These are phyloP conservation scores for Hydrozoanthus gracilis DNA, from an alignment of 92 coral and sea anemone genomes.

Conservation along the genomic window DNA sequence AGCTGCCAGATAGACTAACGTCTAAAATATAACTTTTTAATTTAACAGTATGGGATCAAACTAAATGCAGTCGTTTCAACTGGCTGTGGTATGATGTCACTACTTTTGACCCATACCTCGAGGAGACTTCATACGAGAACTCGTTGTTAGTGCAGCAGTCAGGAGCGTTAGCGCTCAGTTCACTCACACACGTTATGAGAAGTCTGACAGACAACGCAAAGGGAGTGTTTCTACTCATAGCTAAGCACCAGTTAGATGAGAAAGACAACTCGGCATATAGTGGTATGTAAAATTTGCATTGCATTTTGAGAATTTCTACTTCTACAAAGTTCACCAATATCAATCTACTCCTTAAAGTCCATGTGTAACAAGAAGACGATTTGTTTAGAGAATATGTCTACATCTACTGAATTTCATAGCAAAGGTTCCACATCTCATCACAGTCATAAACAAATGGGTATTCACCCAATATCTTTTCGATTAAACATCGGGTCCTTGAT, in stretches of 20 bases:
- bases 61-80: constrained; percentile 89
- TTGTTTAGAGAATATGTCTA: no score
- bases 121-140: constrained; percentile 97
- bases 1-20: no score
- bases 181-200: constrained; percentile 92
- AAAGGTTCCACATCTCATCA: no score
- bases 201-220: constrained; percentile 93
- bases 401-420: no score
- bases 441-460: no score
- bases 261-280: constrained; percentile 81
- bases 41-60: constrained; percentile 94
- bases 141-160: constrained; percentile 95
- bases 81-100: constrained; percentile 99
- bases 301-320: not conserved
- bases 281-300: constrained; percentile 59
- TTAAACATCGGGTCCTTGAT: no score
- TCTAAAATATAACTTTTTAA: not conserved
- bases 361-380: no score
- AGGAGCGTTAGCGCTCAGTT: constrained; percentile 92
- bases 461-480: no score
- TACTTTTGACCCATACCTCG: constrained; percentile 92
- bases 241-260: constrained; percentile 83
- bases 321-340: not conserved
- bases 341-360: not conserved
- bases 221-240: constrained; percentile 85